Percentiles rank a stretch among this genome's conserved stretches.
phyloP scores from a whole-genome alignment of 2,113 vertebrate species.

The Dunckerocampus dactyliophorus region DNA sequence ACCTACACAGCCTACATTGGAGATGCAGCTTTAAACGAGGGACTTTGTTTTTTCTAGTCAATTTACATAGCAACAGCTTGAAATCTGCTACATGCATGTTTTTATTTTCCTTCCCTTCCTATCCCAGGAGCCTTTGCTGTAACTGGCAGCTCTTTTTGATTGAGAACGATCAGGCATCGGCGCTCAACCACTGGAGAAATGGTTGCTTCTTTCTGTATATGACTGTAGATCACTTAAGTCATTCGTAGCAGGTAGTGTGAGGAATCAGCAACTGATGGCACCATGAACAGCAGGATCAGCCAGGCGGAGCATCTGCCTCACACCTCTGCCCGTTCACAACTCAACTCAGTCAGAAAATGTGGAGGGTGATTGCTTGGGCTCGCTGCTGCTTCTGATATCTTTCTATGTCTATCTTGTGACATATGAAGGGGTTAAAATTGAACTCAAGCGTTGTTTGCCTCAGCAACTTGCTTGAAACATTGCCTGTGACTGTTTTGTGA shows the following conservation, averaged over 20 bases:
- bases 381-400: neutral
- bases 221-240: conserved; percentile 36
- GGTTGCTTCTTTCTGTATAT: conserved; percentile 31
- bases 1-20: no score
- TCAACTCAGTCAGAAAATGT: conserved; percentile 47
- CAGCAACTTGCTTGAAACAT: no score
- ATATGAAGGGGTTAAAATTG: neutral
- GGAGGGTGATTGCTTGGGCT: conserved; percentile 14
- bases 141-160: conserved; percentile 21
- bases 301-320: conserved; percentile 22
- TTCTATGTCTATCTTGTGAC: neutral
- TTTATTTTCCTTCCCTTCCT: neutral
- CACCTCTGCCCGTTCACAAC: conserved; percentile 23
- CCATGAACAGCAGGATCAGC: conserved; percentile 33
- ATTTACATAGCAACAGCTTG: no score
- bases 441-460: neutral
- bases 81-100: no score
- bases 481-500: no score
- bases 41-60: no score
- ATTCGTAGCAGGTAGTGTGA: conserved; percentile 33
- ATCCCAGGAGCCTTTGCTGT: conserved; percentile 27
- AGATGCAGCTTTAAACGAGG: no score
- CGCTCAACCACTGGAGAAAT: conserved; percentile 54
- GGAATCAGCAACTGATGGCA: conserved; percentile 23
- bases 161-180: conserved; percentile 18